Percentiles rank a stretch among this genome's conserved stretches.
These are phyloP conservation scores for Carlito syrichta DNA, from an alignment of 2,113 vertebrate species.

Conservation along the genomic window DNA sequence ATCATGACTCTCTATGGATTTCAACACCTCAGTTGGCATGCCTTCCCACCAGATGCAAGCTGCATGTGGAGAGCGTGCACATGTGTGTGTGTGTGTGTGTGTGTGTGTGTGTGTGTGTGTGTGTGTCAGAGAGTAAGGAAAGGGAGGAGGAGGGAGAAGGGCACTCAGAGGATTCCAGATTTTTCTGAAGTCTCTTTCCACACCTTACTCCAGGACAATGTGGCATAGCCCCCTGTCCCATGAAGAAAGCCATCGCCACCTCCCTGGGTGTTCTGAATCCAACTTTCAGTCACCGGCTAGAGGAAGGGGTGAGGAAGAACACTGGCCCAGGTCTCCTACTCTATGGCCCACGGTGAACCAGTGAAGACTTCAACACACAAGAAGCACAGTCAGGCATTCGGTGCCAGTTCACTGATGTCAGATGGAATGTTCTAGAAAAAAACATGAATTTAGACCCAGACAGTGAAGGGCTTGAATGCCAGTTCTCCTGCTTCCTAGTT, in stretches of 20 bases:
- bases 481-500: neutral
- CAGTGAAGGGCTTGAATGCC: neutral
- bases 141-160: neutral
- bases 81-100: neutral
- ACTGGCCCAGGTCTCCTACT: too few relatives aligned
- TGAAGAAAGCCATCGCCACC: neutral
- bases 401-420: neutral
- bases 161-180: neutral
- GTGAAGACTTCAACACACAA: neutral
- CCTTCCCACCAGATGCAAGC: conserved; percentile 35
- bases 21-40: conserved; percentile 60
- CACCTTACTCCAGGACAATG: neutral
- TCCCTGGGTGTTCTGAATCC: neutral
- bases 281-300: neutral
- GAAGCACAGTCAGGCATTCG: neutral
- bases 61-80: neutral
- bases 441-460: neutral
- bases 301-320: neutral
- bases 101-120: neutral
- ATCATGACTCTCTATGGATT: conserved; percentile 64
- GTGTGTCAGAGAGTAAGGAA: neutral
- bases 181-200: neutral
- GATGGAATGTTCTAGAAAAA: neutral
- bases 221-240: neutral
- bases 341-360: neutral